A percentile compares a stretch with the other conserved stretches of the same genome.
These are phyloP conservation scores for Tridacna crocea DNA, from an alignment of 2,888 invertebrate genomes.

Conservation along the genomic window DNA sequence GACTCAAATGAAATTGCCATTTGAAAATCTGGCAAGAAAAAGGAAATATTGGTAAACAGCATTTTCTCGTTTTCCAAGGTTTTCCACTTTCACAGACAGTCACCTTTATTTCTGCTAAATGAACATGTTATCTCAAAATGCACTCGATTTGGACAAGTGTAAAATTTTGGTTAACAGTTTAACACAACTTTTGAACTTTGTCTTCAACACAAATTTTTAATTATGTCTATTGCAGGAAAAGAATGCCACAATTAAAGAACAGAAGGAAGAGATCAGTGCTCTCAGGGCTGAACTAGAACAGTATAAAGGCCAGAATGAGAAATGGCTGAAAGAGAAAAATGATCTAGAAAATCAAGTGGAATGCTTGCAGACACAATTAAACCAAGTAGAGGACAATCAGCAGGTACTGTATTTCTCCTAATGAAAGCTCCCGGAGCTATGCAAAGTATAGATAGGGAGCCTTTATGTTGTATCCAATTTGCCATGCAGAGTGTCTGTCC, in stretches of 20 bases:
- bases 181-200: no score
- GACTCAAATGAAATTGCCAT: no score
- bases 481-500: no score
- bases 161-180: no score
- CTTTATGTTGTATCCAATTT: no score
- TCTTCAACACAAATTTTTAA: no score
- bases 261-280: slow-evolving; percentile 45
- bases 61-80: neutral
- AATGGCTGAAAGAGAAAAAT: slow-evolving; percentile 35
- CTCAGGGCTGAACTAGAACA: slow-evolving; percentile 26
- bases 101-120: no score
- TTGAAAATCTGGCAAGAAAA: neutral
- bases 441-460: no score
- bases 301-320: slow-evolving; percentile 34
- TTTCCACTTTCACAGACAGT: neutral
- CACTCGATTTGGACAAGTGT: no score
- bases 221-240: slow-evolving; percentile 45
- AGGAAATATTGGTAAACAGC: neutral
- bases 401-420: neutral
- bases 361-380: no score
- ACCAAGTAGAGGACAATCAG: neutral
- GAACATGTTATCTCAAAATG: no score
- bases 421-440: no score
- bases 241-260: slow-evolving; percentile 46
- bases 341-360: slow-evolving; percentile 42